phyloP scores from a whole-genome alignment of 1,140 invertebrate genomes.

The Meloidogyne hapla region DNA sequence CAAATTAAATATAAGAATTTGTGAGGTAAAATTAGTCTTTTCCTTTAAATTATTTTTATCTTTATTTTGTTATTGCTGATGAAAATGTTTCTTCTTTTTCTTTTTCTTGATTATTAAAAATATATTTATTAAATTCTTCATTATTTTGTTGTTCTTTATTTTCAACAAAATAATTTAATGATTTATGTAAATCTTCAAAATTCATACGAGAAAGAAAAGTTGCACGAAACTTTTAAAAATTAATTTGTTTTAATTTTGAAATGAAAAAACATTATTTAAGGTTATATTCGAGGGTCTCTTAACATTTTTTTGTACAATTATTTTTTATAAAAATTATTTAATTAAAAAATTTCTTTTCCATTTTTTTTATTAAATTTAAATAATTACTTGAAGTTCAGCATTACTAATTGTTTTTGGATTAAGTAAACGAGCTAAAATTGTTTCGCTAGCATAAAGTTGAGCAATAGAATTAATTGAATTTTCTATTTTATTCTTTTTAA shows the following conservation, averaged over 20 bases:
- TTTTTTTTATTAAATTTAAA: neutral
- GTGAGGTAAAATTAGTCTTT: neutral
- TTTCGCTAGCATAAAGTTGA: slow-evolving; percentile 47
- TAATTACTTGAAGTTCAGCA: slow-evolving; percentile 42
- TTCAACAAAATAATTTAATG: slow-evolving; percentile 34
- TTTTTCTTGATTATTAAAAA: neutral
- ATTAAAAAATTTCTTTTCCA: no score
- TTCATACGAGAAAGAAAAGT: slow-evolving; percentile 43
- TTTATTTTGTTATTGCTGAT: slow-evolving; percentile 2
- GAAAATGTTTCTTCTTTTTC: no score
- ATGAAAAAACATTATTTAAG: no score
- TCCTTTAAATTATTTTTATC: neutral
- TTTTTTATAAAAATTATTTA: no score
- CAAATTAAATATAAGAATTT: no score
- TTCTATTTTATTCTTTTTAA: slow-evolving; percentile 25
- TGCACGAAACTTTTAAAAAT: slow-evolving; percentile 43
- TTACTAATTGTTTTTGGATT: slow-evolving; percentile 31
- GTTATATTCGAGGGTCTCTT: no score
- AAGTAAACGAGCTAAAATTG: slow-evolving; percentile 36
- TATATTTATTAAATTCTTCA: no score
- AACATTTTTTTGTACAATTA: no score
- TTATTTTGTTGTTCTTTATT: no score
- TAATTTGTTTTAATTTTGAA: neutral
- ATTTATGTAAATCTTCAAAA: slow-evolving; percentile 8
- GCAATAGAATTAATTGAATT: slow-evolving; percentile 30